A percentile compares a stretch with the other conserved stretches of the same genome.
These are phyloP conservation scores for Drosophila subsilvestris DNA, from an alignment of 2,888 invertebrate species.

Conservation along the genomic window DNA sequence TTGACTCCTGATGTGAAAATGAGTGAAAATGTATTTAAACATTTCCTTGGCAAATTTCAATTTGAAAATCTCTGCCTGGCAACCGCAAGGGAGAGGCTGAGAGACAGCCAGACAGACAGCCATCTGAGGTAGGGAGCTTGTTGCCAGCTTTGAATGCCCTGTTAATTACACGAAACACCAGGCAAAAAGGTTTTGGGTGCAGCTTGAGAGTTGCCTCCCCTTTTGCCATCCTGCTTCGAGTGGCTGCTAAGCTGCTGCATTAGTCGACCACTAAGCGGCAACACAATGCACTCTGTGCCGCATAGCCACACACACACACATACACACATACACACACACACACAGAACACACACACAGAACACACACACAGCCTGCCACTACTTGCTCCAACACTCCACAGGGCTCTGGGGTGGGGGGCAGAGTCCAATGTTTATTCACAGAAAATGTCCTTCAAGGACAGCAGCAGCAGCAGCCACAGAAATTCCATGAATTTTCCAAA, in stretches of 20 bases:
- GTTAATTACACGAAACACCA: conserved; percentile 68
- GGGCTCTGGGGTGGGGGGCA: background rate
- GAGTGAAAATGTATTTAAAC: conserved; percentile 46
- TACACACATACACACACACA: too few species aligned
- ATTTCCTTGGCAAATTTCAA: conserved; percentile 46
- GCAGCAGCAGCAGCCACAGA: background rate
- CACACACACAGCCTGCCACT: conserved; percentile 16
- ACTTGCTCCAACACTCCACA: background rate
- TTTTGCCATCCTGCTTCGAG: too few species aligned
- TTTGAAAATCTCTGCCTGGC: conserved; percentile 37
- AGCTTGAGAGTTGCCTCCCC: background rate
- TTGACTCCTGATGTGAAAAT: conserved; percentile 22
- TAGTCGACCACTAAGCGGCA: conserved; percentile 60
- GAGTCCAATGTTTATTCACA: background rate
- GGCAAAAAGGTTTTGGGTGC: background rate
- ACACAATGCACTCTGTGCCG: conserved; percentile 37
- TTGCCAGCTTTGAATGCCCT: conserved; percentile 71
- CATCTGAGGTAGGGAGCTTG: conserved; percentile 57
- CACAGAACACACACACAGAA: too few species aligned
- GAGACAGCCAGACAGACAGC: background rate
- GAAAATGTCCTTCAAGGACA: background rate
- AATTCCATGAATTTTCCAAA: background rate
- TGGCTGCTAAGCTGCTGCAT: conserved; percentile 62
- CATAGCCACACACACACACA: too few species aligned
- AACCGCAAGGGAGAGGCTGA: conserved; percentile 22